These are phyloP conservation scores for Microplitis mediator DNA, from an alignment of 1,140 invertebrate species.

Conservation along the genomic window DNA sequence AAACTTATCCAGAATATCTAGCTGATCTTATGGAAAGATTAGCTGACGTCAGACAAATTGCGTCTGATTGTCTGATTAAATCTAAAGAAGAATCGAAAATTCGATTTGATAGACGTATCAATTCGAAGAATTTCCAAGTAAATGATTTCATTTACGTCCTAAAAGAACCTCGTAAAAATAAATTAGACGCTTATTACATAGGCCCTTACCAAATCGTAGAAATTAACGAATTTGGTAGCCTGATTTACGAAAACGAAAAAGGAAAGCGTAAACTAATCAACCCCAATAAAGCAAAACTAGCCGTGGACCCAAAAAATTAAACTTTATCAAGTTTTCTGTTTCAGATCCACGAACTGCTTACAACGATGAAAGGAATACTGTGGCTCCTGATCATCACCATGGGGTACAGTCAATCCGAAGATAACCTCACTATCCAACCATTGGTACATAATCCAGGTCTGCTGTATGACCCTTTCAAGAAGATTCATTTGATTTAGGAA, in stretches of 20 bases:
- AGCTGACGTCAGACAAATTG: background rate
- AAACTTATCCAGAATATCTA: conserved; percentile 2
- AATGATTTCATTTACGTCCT: background rate
- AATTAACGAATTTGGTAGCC: background rate
- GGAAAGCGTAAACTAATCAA: background rate
- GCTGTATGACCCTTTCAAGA: too few species aligned
- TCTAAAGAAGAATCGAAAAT: background rate
- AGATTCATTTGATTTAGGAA: too few species aligned
- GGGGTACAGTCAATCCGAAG: too few species aligned
- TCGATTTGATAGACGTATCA: background rate
- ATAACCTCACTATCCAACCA: too few species aligned
- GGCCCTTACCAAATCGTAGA: background rate
- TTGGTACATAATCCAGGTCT: too few species aligned
- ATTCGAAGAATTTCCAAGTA: background rate
- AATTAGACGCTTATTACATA: background rate
- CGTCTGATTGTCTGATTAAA: background rate
- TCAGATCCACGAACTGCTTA: too few species aligned
- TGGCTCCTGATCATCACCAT: too few species aligned
- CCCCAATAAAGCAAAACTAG: background rate
- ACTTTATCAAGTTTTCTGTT: background rate
- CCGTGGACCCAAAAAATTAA: background rate
- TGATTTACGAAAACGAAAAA: background rate
- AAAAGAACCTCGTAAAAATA: background rate
- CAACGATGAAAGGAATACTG: too few species aligned
- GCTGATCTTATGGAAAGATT: background rate